phyloP scores from a whole-genome alignment of 1,140 invertebrate genomes.

The Ostrea denselamellosa region DNA sequence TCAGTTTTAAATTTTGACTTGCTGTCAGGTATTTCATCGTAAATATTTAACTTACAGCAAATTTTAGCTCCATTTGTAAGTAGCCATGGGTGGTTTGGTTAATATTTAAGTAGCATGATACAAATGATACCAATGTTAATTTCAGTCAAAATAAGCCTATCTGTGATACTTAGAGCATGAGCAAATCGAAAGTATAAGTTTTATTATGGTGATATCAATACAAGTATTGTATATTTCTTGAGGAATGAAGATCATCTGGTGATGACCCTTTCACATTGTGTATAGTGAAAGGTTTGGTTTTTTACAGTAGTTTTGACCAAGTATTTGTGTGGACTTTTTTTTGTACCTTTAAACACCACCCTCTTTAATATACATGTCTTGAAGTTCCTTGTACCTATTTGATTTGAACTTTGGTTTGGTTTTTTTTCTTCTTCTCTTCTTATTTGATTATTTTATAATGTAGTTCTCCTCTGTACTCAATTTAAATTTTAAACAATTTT shows the following conservation, averaged over 20 bases:
- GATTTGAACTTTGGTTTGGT: neutral
- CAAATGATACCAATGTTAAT: neutral
- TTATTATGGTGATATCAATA: too few relatives aligned
- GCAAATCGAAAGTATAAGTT: too few relatives aligned
- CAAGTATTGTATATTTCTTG: too few relatives aligned
- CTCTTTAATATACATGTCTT: too few relatives aligned
- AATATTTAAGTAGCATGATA: neutral
- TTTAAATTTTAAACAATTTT: neutral
- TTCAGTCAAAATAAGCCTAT: neutral
- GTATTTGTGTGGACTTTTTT: too few relatives aligned
- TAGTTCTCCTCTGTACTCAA: neutral
- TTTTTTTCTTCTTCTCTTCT: neutral
- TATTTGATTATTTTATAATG: neutral
- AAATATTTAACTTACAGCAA: neutral
- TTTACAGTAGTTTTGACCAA: too few relatives aligned
- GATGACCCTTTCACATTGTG: too few relatives aligned
- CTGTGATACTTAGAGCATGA: neutral
- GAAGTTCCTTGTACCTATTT: too few relatives aligned
- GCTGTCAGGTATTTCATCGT: neutral
- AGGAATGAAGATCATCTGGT: too few relatives aligned
- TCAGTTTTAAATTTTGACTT: neutral
- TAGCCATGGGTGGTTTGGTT: neutral
- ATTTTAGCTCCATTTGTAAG: conserved; percentile 21
- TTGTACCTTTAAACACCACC: too few relatives aligned
- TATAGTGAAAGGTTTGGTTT: too few relatives aligned